phyloP scores from a whole-genome alignment of 2,113 vertebrate species.

The Engystomops pustulosus region DNA sequence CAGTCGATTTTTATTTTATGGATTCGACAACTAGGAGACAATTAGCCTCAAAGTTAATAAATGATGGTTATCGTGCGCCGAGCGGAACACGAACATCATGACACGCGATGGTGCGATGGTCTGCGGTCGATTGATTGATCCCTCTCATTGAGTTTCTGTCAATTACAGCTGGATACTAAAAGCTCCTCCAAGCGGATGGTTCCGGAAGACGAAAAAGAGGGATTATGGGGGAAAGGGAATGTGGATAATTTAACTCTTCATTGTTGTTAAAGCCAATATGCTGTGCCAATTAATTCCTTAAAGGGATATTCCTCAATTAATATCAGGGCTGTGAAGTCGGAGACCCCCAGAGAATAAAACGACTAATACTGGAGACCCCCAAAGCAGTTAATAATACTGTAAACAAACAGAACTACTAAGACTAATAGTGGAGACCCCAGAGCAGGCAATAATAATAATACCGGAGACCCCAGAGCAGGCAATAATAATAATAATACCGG shows the following conservation, averaged over 20 bases:
- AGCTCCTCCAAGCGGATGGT: background rate
- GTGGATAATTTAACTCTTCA: too few relatives aligned
- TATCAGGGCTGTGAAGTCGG: too few relatives aligned
- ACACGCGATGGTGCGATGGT: background rate
- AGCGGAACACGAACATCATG: background rate
- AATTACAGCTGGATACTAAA: background rate
- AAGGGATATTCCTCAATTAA: background rate
- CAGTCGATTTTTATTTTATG: slow-evolving; percentile 6
- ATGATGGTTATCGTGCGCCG: background rate
- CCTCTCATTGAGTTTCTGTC: background rate
- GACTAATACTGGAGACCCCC: too few relatives aligned
- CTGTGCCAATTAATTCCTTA: too few relatives aligned
- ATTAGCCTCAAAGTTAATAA: slow-evolving; percentile 5
- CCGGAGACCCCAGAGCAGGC: too few relatives aligned
- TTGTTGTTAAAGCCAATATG: too few relatives aligned
- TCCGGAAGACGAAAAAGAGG: background rate
- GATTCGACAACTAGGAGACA: slow-evolving; percentile 24
- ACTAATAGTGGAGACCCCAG: too few relatives aligned
- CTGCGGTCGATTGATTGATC: background rate
- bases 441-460: too few relatives aligned
- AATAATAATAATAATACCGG: too few relatives aligned
- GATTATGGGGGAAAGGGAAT: background rate
- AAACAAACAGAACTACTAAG: too few relatives aligned
- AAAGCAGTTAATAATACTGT: too few relatives aligned
- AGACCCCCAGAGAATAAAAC: too few relatives aligned